Percentiles rank a stretch among this genome's conserved stretches.
Evolutionary conservation across 2,797 vertebrate genomes (phyloP).

Genomic region (Rhynchotus rufescens): DNA sequence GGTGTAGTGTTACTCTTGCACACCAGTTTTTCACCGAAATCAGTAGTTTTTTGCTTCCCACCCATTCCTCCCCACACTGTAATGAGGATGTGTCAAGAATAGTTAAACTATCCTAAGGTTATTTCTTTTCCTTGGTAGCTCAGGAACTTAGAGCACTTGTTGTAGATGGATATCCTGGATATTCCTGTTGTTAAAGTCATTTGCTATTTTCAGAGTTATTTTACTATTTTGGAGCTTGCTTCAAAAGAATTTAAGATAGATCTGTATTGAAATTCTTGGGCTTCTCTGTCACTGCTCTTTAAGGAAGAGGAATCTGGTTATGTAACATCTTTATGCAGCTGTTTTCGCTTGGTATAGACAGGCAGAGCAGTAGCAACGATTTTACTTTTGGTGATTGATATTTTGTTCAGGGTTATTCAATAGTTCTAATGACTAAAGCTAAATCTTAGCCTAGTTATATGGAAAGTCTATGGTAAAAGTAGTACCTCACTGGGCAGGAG

Average conservation of each 20-base stretch:
- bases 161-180: neutral
- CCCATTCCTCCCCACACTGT: neutral
- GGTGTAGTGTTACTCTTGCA: neutral
- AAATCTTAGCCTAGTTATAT: neutral
- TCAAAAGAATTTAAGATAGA: neutral
- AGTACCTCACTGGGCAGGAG: neutral
- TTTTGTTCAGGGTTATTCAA: neutral
- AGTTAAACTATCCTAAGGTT: neutral
- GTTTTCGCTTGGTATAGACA: neutral
- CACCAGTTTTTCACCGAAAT: neutral
- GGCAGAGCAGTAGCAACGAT: neutral
- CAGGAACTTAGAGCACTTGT: neutral
- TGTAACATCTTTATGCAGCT: neutral
- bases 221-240: neutral
- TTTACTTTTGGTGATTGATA: neutral
- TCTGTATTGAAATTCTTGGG: neutral
- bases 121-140: neutral
- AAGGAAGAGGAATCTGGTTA: neutral
- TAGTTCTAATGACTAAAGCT: neutral
- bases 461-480: neutral
- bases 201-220: neutral
- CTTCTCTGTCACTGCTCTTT: neutral
- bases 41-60: neutral
- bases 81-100: neutral
- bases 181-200: neutral